phyloP scores from a whole-genome alignment of 2,888 invertebrate genomes.

The Melolontha melolontha region DNA sequence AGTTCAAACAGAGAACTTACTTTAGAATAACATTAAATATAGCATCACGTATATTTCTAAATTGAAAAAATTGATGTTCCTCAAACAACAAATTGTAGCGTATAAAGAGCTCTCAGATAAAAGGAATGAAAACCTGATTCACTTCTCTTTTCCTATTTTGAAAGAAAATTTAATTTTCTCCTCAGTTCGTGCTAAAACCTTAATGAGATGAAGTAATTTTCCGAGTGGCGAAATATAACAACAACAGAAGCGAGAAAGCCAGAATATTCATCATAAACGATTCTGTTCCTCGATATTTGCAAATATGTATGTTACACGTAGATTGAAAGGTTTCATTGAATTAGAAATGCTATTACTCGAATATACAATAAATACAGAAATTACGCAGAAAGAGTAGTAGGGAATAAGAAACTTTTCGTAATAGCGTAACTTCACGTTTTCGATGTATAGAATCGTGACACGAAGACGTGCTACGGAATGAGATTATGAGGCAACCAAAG shows the following conservation, averaged over 20 bases:
- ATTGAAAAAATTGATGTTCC: conserved; percentile 4
- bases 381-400: not conserved
- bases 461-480: not conserved
- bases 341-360: conserved; percentile 8
- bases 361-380: conserved; percentile 5
- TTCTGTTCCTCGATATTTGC: not conserved
- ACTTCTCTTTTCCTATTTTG: conserved; percentile 2
- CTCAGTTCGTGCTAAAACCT: conserved; percentile 23
- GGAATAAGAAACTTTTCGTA: not conserved
- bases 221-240: conserved; percentile 29
- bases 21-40: no score
- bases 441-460: not conserved
- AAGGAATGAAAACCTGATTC: conserved; percentile 12
- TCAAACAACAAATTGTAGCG: conserved; percentile 19
- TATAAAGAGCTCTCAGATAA: conserved; percentile 20
- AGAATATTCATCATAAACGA: conserved; percentile 7
- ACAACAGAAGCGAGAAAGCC: conserved; percentile 8
- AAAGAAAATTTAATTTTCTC: conserved; percentile 40
- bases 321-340: not conserved
- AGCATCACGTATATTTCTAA: no score
- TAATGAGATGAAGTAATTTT: conserved; percentile 39
- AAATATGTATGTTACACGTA: not conserved
- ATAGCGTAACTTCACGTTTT: not conserved
- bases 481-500: conserved; percentile 2
- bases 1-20: no score